Conservation (phyloP, 2,888 invertebrate genomes). For the Dryomyza anilis region DNA sequence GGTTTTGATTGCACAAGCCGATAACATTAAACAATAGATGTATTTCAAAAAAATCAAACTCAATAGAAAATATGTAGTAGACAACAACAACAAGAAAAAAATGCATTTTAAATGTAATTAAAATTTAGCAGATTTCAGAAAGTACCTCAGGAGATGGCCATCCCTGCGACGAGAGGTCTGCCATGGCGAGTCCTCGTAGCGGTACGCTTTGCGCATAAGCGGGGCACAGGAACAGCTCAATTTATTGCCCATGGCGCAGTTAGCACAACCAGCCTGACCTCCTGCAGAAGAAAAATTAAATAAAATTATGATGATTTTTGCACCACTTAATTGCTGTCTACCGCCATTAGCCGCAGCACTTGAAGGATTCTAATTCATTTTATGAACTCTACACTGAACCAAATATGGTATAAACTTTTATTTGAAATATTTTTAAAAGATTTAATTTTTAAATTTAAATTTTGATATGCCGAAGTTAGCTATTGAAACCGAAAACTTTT, state of each 20-base stretch:
- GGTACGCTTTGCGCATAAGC: slow-evolving; percentile 93
- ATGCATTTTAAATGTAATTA: not conserved
- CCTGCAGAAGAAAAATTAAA: no score
- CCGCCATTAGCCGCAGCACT: no score
- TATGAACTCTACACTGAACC: no score
- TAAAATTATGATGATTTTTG: no score
- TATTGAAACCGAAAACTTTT: no score
- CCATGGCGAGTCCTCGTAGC: slow-evolving; percentile 96
- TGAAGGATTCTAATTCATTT: no score
- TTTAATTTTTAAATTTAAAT: no score
- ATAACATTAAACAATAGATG: not conserved
- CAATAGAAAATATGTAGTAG: not conserved
- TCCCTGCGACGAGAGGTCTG: slow-evolving; percentile 84
- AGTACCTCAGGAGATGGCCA: slow-evolving; percentile 86
- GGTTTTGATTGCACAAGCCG: not conserved
- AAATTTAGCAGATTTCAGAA: not conserved
- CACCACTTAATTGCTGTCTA: no score
- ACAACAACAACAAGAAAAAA: not conserved
- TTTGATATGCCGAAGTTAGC: no score
- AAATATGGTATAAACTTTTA: no score
- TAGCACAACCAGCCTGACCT: slow-evolving; percentile 61
- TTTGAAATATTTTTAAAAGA: no score
- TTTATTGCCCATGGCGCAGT: slow-evolving; percentile 93
- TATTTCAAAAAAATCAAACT: not conserved
- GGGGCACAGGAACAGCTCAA: slow-evolving; percentile 96